These are phyloP conservation scores for Blera fallax DNA, from an alignment of 2,888 invertebrate genomes.

Conservation along the genomic window DNA sequence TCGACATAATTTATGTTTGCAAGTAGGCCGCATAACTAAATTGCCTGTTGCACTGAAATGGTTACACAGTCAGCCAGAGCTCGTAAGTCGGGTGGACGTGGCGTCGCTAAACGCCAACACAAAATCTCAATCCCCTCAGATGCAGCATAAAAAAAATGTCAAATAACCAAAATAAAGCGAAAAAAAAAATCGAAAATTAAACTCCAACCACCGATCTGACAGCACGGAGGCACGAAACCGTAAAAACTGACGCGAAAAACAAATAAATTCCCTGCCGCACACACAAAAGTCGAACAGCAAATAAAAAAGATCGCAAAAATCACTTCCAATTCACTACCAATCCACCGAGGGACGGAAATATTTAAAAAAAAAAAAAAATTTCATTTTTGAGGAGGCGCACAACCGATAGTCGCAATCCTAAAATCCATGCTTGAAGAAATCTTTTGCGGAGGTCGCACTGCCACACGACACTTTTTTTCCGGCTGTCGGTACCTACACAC, in stretches of 20 bases:
- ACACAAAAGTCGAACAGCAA: constrained; percentile 20
- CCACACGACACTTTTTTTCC: constrained; percentile 55
- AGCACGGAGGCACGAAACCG: constrained; percentile 64
- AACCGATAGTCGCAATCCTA: constrained; percentile 28
- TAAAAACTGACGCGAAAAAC: constrained; percentile 61
- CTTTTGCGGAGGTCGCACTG: constrained; percentile 63
- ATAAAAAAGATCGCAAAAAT: constrained; percentile 27
- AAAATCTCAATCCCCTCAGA: constrained; percentile 45
- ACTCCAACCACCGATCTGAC: constrained; percentile 65
- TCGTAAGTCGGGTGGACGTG: constrained; percentile 62
- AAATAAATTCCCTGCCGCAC: constrained; percentile 64
- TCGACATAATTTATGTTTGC: constrained; percentile 69
- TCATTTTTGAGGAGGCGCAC: constrained; percentile 62
- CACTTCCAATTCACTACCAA: background rate
- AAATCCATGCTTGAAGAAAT: constrained; percentile 34
- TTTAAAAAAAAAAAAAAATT: constrained; percentile 33
- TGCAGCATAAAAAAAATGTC: constrained; percentile 40
- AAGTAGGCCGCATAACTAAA: constrained; percentile 69
- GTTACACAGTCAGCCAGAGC: constrained; percentile 17
- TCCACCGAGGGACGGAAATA: constrained; percentile 39
- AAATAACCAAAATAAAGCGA: constrained; percentile 59
- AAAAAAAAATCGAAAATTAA: constrained; percentile 52
- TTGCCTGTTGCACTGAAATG: constrained; percentile 63
- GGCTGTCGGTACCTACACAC: constrained; percentile 8
- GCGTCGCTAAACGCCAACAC: constrained; percentile 70